Base-by-base conservation (phyloP, 2,888 invertebrate species). In the Cinara cedri region DNA sequence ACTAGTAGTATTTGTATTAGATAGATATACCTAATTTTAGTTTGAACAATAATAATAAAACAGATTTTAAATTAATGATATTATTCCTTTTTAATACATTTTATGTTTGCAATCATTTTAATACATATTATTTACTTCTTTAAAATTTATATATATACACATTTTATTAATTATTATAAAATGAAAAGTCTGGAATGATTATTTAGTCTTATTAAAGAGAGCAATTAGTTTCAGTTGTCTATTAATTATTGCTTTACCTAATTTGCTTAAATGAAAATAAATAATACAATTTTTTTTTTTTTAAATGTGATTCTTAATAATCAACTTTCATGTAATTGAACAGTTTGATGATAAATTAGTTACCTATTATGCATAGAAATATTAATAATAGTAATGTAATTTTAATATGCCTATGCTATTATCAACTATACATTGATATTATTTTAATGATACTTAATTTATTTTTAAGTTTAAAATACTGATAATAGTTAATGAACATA, bases 401-500 rank as follows among this genome's bases (percentile, higher is more conserved):
- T 65, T 42, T 24, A 72, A 72, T 46, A 60, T n/a, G n/a, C n/a
- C n/a, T n/a, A n/a, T n/a, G n/a, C n/a, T n/a, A n/a, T n/a, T n/a
- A n/a, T n/a, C n/a, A n/a, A n/a, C n/a, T n/a, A n/a, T n/a, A n/a
- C n/a, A 14, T 34, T 34, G 34, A 4, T 68, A 9, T 60, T 60
- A 57, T 57, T 46, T 57, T n/a, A 19, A 60, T 44, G 21, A 71
- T 71, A 57, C 57, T 46, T 54, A 24, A 24, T 9, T 49, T 21
- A n/a, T 19, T 70, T 70, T 55, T 55, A 13, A 44, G 24, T 71
- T 44, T 62, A 72, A n/a, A n/a, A 72, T 72, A 72, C 60, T 72
- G 60, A 49, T 49, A 26, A 19, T 24, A 54, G 57, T 24, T 21
- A 44, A 21, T 26, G n/a, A n/a, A n/a, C n/a, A n/a, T n/a, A n/a